Base-by-base conservation (phyloP, 35 echinoderm and acorn worm genomes). In the Stichopus chloronotus region DNA sequence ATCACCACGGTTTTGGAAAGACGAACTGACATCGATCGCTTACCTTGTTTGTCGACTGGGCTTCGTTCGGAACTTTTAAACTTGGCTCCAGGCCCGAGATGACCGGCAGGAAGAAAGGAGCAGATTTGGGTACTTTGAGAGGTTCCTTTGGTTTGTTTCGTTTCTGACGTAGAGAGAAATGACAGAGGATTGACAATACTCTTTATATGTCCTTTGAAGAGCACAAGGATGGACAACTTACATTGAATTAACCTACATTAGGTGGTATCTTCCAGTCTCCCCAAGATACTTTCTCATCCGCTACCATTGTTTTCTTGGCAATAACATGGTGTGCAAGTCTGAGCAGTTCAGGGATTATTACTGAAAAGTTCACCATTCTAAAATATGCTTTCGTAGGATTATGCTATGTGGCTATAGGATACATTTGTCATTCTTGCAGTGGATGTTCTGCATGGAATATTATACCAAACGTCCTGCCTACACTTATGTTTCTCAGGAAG, bases 121-220 rank as follows among this genome's bases (percentile, higher is more conserved):
- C 95, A 78, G 96, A 80, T 76, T 99, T 95, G 25, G 97, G 91
- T 5, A 96, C 93, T 83, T 96, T 99, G 0, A 93, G 94, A 8
- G 95, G 95, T 60, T 99, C 88, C 78, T 95, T 96, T 55, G 97
- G 97, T 79, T 99, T 99, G 52, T 99, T 99, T 53, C 97, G 88
- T 91, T 94, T 94, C 95, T 99, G 92, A 23, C 58, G 30, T n/a
- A 7, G 17, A 20, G 23, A 61, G 57, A 13, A 89, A 89, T 71
- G 30, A 83, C 22, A 83, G 55, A 83, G 12, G 80, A 57, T 72
- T 72, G 30, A 43, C 69, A 72, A 21, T 13, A 72, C 69, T 72
- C 69, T 16, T 72, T 72, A 72, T 72, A 13, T 4, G 69, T 72
- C 69, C 13, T 16, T 72, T 22, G 22, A 4, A 21, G 69, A 13